Evolutionary conservation across 2,113 vertebrate genomes (phyloP).

Genomic region (Benitochromis conjunctus): DNA sequence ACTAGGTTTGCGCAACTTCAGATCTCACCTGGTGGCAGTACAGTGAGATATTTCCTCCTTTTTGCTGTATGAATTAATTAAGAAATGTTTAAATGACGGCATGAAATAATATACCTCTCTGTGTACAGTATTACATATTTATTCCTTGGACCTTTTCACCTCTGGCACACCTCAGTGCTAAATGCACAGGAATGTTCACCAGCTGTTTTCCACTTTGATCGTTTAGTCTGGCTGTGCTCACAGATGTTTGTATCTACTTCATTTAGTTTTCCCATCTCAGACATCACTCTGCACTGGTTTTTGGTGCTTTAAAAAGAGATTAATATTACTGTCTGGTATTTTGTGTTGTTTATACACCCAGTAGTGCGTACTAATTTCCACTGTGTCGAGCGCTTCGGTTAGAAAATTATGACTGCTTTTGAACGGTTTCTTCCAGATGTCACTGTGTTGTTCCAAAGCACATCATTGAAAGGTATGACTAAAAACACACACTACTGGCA

Average conservation of each 20-base stretch:
- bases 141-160: not conserved
- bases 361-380: not conserved
- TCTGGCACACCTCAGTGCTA: not conserved
- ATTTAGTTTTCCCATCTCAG: slow-evolving; percentile 32
- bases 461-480: not conserved
- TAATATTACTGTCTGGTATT: not conserved
- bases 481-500: not conserved
- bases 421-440: not conserved
- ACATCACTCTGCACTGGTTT: not conserved
- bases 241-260: not conserved
- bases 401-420: not conserved
- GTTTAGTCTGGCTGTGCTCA: slow-evolving; percentile 9
- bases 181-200: slow-evolving; percentile 38
- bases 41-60: not conserved
- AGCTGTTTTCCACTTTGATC: slow-evolving; percentile 12
- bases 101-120: not conserved
- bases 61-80: not conserved
- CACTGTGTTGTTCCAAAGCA: not conserved
- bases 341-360: not conserved
- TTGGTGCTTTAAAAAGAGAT: slow-evolving; percentile 7
- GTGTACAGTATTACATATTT: not conserved
- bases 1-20: not conserved
- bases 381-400: not conserved
- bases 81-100: not conserved
- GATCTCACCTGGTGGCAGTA: not conserved